A percentile compares a stretch with the other conserved stretches of the same genome.
These are phyloP conservation scores for Brotula barbata DNA, from an alignment of 2,797 vertebrate genomes.

Conservation along the genomic window DNA sequence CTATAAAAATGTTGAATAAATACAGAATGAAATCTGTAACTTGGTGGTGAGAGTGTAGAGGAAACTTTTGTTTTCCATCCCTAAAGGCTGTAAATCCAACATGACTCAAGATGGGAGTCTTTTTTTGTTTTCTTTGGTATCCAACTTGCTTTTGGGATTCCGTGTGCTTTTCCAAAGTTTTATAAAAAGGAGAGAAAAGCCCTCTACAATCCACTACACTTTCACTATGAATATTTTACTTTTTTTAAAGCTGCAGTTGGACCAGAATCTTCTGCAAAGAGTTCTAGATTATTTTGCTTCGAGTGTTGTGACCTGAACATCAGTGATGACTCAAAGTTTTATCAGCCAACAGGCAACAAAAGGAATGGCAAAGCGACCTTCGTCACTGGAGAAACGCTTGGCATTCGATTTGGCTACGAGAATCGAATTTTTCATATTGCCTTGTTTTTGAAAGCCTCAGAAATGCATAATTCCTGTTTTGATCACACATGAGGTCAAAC, in stretches of 20 bases:
- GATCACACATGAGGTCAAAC: constrained; percentile 42
- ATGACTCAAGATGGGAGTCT: no score
- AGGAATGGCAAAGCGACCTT: constrained; percentile 21
- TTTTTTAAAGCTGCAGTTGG: no score
- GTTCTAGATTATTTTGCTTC: not conserved
- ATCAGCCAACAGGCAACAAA: constrained; percentile 1
- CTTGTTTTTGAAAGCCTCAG: constrained; percentile 44
- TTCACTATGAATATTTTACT: no score
- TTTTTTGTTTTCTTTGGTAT: no score
- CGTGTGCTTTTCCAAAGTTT: no score
- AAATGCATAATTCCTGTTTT: constrained; percentile 25
- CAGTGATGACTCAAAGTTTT: not conserved
- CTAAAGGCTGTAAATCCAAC: no score
- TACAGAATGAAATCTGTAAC: not conserved
- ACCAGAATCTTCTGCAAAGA: not conserved
- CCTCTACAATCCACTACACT: no score
- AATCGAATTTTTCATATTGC: constrained; percentile 17
- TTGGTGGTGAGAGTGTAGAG: no score
- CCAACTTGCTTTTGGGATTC: no score
- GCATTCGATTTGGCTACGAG: not conserved
- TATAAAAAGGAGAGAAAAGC: no score
- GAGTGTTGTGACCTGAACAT: not conserved
- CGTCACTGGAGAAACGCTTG: not conserved
- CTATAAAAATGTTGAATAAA: not conserved
- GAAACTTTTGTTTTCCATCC: no score